phyloP scores from a whole-genome alignment of 2,113 vertebrate species.

The Odocoileus virginianus region DNA sequence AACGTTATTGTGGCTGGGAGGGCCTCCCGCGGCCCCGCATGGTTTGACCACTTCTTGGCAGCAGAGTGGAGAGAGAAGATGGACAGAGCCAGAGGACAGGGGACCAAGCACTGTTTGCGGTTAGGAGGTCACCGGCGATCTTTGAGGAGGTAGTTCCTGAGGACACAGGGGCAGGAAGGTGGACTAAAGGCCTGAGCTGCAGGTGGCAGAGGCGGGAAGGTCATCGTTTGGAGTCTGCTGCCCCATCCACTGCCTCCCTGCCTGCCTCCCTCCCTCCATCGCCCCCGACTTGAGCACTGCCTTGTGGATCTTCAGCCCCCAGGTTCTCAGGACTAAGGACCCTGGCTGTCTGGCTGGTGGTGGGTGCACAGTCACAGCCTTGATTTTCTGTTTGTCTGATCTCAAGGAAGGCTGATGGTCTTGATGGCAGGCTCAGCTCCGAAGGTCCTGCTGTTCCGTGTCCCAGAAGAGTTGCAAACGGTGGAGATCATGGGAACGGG shows the following conservation, averaged over 20 bases:
- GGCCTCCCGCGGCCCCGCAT: fast-evolving
- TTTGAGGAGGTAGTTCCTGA: neutral
- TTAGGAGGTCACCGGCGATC: neutral
- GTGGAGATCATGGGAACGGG: neutral
- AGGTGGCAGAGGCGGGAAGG: neutral
- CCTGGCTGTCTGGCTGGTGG: fast-evolving
- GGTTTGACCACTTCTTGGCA: neutral
- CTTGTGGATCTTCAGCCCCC: neutral
- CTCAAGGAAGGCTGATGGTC: neutral
- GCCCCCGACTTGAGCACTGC: fast-evolving
- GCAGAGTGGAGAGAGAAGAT: neutral
- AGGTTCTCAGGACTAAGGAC: neutral
- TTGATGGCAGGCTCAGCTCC: neutral
- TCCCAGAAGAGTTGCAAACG: neutral
- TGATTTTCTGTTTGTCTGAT: neutral
- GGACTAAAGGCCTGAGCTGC: neutral
- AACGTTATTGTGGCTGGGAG: neutral
- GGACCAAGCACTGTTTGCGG: neutral
- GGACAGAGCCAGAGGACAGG: neutral
- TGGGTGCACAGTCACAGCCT: neutral
- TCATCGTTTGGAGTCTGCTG: fast-evolving
- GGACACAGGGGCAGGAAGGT: neutral
- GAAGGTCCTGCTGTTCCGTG: neutral
- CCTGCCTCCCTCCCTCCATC: too few relatives aligned
- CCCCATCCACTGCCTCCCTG: neutral